These are phyloP conservation scores for Drosophila atripex DNA, from an alignment of 2,888 invertebrate genomes.

Conservation along the genomic window DNA sequence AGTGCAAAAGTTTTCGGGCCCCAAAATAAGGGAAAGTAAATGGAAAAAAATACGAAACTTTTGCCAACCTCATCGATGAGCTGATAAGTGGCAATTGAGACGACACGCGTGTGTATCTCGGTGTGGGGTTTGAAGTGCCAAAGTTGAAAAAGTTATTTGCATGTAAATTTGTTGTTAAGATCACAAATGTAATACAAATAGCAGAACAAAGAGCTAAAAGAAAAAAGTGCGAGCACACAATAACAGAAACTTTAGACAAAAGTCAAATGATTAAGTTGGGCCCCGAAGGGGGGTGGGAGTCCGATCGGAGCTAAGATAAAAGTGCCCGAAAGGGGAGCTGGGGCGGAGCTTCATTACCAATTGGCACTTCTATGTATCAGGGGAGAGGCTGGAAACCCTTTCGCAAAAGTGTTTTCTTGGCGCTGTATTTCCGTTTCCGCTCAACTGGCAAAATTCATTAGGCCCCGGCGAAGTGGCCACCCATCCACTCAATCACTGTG, in stretches of 20 bases:
- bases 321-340: slow-evolving; percentile 37
- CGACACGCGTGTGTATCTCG: slow-evolving; percentile 48
- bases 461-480: slow-evolving; percentile 56
- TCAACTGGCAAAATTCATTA: slow-evolving; percentile 79
- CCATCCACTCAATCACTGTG: slow-evolving; percentile 39
- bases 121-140: slow-evolving; percentile 51
- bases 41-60: slow-evolving; percentile 43
- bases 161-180: slow-evolving; percentile 76
- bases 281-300: neutral
- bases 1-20: slow-evolving; percentile 40
- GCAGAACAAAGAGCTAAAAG: slow-evolving; percentile 29
- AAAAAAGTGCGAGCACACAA: neutral
- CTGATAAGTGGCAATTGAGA: slow-evolving; percentile 75
- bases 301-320: slow-evolving; percentile 36
- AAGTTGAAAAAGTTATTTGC: slow-evolving; percentile 79
- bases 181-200: slow-evolving; percentile 72
- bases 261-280: slow-evolving; percentile 54
- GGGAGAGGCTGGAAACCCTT: slow-evolving; percentile 24
- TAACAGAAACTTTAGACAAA: slow-evolving; percentile 66
- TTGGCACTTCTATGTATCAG: slow-evolving; percentile 39
- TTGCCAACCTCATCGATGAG: slow-evolving; percentile 71
- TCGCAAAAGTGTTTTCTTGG: slow-evolving; percentile 53
- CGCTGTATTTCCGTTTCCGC: slow-evolving; percentile 75
- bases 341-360: slow-evolving; percentile 63
- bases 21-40: slow-evolving; percentile 1